Evolutionary conservation across 1,140 invertebrate species (phyloP).

Genomic region (Drosophila dunni): DNA sequence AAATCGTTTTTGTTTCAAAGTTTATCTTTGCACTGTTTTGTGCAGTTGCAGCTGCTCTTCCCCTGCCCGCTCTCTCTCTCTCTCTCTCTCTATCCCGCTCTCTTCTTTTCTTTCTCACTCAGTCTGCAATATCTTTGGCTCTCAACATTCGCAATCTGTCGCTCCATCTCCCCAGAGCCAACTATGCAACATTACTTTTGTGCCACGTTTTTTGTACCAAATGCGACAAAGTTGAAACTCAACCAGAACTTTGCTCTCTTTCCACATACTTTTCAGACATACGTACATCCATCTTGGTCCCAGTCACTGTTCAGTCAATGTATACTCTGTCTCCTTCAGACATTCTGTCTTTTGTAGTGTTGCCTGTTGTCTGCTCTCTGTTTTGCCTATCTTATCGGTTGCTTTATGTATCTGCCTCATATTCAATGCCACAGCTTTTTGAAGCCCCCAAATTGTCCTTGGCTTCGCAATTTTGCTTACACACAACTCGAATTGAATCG

Average conservation of each 20-base stretch:
- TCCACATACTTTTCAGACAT: neutral
- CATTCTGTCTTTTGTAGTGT: too few species aligned
- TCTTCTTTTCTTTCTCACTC: neutral
- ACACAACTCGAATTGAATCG: constrained; percentile 56
- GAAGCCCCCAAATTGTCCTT: constrained; percentile 46
- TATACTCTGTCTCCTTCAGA: neutral
- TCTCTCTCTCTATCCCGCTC: constrained; percentile 10
- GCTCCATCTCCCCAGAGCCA: constrained; percentile 70
- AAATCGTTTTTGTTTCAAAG: constrained; percentile 79
- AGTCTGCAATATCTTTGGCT: neutral
- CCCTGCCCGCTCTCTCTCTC: neutral
- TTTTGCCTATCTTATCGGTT: constrained; percentile 34
- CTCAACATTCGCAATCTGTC: constrained; percentile 62
- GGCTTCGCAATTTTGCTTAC: constrained; percentile 61
- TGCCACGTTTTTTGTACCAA: constrained; percentile 42
- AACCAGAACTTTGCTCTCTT: constrained; percentile 37
- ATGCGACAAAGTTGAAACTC: constrained; percentile 51
- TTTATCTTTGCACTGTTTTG: constrained; percentile 25
- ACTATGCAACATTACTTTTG: constrained; percentile 65
- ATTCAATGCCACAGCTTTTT: constrained; percentile 38
- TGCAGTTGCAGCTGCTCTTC: constrained; percentile 22
- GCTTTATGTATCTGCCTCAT: constrained; percentile 39
- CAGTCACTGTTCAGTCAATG: too few species aligned
- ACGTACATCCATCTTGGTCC: neutral
- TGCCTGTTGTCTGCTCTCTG: neutral